Conservation (phyloP, 2,797 vertebrate genomes). For the Erpetoichthys calabaricus region DNA sequence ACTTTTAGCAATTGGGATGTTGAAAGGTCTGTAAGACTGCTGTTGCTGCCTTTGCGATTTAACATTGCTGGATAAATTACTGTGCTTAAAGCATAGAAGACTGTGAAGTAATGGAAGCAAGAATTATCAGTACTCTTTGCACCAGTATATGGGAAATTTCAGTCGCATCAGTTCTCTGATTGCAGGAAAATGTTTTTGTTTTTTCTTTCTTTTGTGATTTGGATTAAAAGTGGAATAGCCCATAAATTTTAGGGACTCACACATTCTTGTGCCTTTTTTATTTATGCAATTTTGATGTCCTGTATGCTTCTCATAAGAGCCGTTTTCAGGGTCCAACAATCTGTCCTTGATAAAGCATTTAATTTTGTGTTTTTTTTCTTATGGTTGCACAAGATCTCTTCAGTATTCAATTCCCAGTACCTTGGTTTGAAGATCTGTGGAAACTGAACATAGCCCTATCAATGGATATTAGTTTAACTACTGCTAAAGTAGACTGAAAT, state of each 20-base stretch:
- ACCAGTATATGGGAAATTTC: too few species aligned
- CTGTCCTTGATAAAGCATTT: not conserved
- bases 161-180: too few species aligned
- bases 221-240: slow-evolving; percentile 25
- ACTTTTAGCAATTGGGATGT: too few species aligned
- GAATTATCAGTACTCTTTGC: too few species aligned
- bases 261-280: slow-evolving; percentile 44
- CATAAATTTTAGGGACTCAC: slow-evolving; percentile 5
- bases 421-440: not conserved
- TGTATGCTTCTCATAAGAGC: slow-evolving; percentile 15
- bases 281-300: slow-evolving; percentile 20
- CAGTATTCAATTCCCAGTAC: slow-evolving; percentile 5
- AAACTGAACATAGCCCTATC: too few species aligned
- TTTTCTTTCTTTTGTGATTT: slow-evolving; percentile 11
- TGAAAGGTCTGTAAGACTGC: too few species aligned
- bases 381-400: slow-evolving; percentile 5
- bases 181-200: too few species aligned
- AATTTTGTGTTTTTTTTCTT: not conserved
- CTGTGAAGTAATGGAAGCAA: too few species aligned
- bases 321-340: slow-evolving; percentile 3
- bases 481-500: too few species aligned
- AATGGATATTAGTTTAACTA: too few species aligned
- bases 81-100: too few species aligned
- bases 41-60: too few species aligned
- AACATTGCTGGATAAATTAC: not conserved